Percentiles rank a stretch among this genome's conserved stretches.
phyloP scores from a whole-genome alignment of 2,113 vertebrate genomes.

The Carassius gibelio region DNA sequence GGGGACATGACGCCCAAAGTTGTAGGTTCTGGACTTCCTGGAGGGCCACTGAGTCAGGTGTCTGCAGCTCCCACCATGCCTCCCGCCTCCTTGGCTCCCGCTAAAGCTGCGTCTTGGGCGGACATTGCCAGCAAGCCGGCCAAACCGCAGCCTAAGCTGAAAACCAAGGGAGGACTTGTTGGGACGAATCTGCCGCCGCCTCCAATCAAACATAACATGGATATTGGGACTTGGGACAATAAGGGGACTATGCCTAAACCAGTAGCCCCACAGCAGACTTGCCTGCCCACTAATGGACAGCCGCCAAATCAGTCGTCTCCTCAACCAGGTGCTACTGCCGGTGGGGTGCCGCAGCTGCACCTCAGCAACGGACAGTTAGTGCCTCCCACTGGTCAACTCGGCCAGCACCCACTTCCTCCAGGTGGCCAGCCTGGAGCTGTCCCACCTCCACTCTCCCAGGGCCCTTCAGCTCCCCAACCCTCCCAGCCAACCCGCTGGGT shows the following conservation, averaged over 20 bases:
- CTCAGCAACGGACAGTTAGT: conserved; percentile 84
- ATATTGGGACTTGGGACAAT: conserved; percentile 81
- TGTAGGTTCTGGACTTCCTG: conserved; percentile 88
- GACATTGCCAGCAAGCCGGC: conserved; percentile 99
- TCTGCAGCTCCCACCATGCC: conserved; percentile 87
- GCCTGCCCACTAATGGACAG: conserved; percentile 85
- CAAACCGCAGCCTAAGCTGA: conserved; percentile 96
- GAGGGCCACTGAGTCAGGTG: conserved; percentile 84
- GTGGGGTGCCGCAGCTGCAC: conserved; percentile 85
- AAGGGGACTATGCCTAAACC: conserved; percentile 90
- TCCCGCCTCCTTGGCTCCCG: conserved; percentile 88
- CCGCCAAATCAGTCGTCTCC: conserved; percentile 85
- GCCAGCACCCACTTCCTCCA: conserved; percentile 80
- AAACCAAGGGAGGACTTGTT: conserved; percentile 91
- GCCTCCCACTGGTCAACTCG: conserved; percentile 78
- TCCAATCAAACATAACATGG: conserved; percentile 91
- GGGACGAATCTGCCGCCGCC: conserved; percentile 90
- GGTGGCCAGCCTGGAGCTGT: conserved; percentile 77
- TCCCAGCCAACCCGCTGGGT: conserved; percentile 92
- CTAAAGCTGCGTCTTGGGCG: conserved; percentile 95
- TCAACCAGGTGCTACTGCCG: conserved; percentile 77
- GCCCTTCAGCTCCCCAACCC: conserved; percentile 80
- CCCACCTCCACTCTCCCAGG: conserved; percentile 79
- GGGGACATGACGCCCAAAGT: conserved; percentile 90
- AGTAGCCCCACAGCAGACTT: conserved; percentile 82